A percentile compares a stretch with the other conserved stretches of the same genome.
phyloP scores from a whole-genome alignment of 92 coral and sea anemone species.

The Porites rus region DNA sequence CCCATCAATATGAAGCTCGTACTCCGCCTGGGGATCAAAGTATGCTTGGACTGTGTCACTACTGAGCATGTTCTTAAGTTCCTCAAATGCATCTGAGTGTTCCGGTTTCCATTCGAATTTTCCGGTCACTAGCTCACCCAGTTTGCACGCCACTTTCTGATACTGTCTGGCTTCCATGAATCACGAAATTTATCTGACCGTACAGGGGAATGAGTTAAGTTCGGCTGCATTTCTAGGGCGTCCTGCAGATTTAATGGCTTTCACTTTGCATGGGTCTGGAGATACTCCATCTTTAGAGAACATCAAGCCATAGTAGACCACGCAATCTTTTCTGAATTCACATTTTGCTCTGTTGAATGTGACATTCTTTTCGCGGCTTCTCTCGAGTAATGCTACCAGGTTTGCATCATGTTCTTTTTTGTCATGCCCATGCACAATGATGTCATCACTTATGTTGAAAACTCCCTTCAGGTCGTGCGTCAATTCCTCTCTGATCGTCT shows the following conservation, averaged over 20 bases:
- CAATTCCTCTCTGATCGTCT: constrained; percentile 14
- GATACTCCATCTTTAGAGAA: constrained; percentile 47
- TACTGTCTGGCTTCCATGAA: no score
- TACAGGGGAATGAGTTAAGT: not conserved
- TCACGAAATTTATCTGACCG: no score
- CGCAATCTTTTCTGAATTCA: constrained; percentile 40
- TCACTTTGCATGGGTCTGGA: constrained; percentile 48
- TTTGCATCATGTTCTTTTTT: constrained; percentile 48
- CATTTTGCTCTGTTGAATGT: constrained; percentile 43
- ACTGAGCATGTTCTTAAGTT: no score
- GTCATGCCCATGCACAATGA: constrained; percentile 43
- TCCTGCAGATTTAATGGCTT: not conserved
- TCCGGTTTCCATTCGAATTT: no score
- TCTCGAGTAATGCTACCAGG: constrained; percentile 43
- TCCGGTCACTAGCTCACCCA: no score
- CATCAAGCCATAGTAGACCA: constrained; percentile 41
- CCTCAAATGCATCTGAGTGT: no score
- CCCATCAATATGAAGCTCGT: no score
- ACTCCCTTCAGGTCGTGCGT: not conserved
- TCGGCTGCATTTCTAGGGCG: no score
- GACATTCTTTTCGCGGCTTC: constrained; percentile 32
- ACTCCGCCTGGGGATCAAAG: no score
- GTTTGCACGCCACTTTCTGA: no score
- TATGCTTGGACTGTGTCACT: no score
- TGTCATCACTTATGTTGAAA: constrained; percentile 60